Evolutionary conservation across 2,888 invertebrate genomes (phyloP).

Genomic region (Erebia epiphron): DNA sequence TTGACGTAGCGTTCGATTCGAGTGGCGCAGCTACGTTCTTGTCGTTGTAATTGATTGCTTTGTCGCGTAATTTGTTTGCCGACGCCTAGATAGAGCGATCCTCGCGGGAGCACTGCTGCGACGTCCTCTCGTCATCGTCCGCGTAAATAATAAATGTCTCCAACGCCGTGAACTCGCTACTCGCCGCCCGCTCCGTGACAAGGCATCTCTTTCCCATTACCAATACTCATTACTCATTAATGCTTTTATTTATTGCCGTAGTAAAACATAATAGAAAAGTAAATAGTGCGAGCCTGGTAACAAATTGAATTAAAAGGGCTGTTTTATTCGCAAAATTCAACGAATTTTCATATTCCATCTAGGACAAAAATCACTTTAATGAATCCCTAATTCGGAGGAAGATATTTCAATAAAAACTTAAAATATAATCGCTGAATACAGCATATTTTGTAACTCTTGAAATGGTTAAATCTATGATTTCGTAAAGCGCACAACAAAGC

Average conservation of each 20-base stretch:
- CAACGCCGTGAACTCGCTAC: constrained; percentile 37
- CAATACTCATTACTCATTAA: not conserved
- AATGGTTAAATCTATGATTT: constrained; percentile 31
- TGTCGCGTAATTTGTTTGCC: constrained; percentile 82
- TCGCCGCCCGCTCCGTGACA: constrained; percentile 52
- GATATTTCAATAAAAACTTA: not conserved
- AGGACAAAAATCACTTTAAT: too few species aligned
- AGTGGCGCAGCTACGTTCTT: constrained; percentile 72
- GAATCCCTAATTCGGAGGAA: too few species aligned
- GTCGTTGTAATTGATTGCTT: constrained; percentile 82
- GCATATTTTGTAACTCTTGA: constrained; percentile 1
- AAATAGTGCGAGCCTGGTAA: not conserved
- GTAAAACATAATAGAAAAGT: not conserved
- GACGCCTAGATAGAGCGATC: constrained; percentile 59
- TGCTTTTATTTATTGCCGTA: not conserved
- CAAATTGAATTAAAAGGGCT: not conserved
- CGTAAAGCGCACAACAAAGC: constrained; percentile 39
- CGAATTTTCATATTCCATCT: too few species aligned
- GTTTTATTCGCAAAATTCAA: not conserved
- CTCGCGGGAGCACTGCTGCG: constrained; percentile 69
- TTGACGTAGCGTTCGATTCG: constrained; percentile 79
- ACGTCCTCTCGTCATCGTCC: constrained; percentile 68
- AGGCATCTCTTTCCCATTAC: constrained; percentile 45
- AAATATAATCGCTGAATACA: not conserved
- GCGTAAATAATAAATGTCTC: constrained; percentile 76